A percentile compares a stretch with the other conserved stretches of the same genome.
Evolutionary conservation across 2,797 vertebrate genomes (phyloP).

Genomic region (Trichosurus vulpecula): DNA sequence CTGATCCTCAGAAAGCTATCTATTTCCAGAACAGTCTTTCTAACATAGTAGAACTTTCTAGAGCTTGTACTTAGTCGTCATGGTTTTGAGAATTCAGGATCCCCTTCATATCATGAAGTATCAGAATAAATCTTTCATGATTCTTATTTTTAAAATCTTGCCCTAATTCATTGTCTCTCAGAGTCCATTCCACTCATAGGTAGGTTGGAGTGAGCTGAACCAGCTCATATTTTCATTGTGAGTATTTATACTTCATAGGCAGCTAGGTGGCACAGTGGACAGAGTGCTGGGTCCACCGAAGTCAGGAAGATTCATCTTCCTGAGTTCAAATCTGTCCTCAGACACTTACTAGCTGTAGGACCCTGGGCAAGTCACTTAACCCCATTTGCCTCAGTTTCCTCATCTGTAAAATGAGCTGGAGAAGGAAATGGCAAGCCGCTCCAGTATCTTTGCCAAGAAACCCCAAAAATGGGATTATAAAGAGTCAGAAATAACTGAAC

Average conservation of each 20-base stretch:
- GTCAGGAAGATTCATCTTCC: not conserved
- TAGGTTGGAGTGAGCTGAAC: not conserved
- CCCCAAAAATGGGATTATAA: not conserved
- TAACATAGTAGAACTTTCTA: not conserved
- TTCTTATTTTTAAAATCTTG: conserved; percentile 1
- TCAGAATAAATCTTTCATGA: not conserved
- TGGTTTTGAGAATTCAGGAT: not conserved
- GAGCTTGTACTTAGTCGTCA: not conserved
- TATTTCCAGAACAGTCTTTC: not conserved
- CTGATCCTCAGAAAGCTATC: not conserved
- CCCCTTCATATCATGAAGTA: not conserved
- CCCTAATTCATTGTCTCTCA: not conserved
- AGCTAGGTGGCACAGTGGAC: not conserved
- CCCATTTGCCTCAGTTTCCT: not conserved
- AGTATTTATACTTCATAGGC: not conserved
- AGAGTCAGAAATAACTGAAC: not conserved
- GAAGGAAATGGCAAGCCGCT: not conserved
- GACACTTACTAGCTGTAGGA: not conserved
- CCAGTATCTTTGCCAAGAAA: not conserved
- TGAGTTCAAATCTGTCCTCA: not conserved
- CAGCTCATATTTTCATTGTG: not conserved
- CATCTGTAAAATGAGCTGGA: not conserved
- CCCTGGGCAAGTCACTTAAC: not conserved
- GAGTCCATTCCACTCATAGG: not conserved
- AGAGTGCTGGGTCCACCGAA: not conserved